These are phyloP conservation scores for Apodemia mormo DNA, from an alignment of 2,888 invertebrate genomes.

Conservation along the genomic window DNA sequence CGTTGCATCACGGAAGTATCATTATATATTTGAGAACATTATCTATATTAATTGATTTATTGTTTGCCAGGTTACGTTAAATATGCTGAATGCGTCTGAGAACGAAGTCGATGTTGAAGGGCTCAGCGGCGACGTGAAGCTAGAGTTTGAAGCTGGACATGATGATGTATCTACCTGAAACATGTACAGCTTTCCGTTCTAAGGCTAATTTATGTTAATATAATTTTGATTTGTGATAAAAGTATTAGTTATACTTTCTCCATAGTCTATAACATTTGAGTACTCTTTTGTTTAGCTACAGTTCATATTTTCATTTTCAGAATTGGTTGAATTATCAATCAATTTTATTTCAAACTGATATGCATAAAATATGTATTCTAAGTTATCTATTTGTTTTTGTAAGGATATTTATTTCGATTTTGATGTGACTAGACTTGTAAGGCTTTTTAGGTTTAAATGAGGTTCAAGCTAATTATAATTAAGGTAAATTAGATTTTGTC, in stretches of 20 bases:
- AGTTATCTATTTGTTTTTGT: not conserved
- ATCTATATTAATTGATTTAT: not conserved
- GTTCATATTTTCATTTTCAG: not conserved
- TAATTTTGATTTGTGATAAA: no score
- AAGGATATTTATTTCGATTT: slow-evolving; percentile 5
- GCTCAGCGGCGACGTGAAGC: slow-evolving; percentile 88
- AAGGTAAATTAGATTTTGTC: not conserved
- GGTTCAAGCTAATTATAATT: no score
- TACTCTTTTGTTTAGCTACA: slow-evolving; percentile 22
- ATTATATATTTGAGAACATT: no score
- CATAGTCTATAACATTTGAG: no score
- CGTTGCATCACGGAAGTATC: no score
- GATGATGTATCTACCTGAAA: slow-evolving; percentile 88
- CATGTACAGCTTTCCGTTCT: slow-evolving; percentile 42
- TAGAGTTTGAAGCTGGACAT: slow-evolving; percentile 88
- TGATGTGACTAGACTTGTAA: not conserved
- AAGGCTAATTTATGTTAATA: no score
- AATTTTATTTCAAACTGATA: no score
- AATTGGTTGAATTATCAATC: no score
- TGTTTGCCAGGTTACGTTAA: slow-evolving; percentile 86
- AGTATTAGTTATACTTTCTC: no score
- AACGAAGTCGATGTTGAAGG: slow-evolving; percentile 95
- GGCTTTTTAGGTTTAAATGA: no score
- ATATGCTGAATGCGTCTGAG: slow-evolving; percentile 95
- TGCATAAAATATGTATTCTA: not conserved